Percentiles rank a stretch among this genome's conserved stretches.
Evolutionary conservation across 2,888 invertebrate species (phyloP).

Genomic region (Eristalis pertinax): DNA sequence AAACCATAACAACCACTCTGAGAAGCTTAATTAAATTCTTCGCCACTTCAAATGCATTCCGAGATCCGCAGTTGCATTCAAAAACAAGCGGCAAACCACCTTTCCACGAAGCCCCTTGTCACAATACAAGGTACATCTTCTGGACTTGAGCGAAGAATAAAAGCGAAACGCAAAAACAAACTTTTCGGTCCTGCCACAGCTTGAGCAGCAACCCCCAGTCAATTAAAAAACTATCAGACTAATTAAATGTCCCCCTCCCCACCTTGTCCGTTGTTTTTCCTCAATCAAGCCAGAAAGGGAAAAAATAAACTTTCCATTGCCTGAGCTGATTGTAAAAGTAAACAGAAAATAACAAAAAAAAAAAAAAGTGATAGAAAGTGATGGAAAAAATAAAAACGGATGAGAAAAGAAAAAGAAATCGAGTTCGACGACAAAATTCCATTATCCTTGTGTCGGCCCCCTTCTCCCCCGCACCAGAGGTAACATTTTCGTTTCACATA

Average conservation of each 20-base stretch:
- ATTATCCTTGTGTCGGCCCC: conserved; percentile 5
- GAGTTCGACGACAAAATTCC: conserved; percentile 37
- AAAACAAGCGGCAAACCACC: not conserved
- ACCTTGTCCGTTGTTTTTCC: not conserved
- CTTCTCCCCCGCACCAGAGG: conserved; percentile 8
- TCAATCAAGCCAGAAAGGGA: not conserved
- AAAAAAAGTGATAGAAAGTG: too few species aligned
- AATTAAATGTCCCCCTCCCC: conserved; percentile 29
- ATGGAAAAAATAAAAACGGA: not conserved
- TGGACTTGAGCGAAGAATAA: not conserved
- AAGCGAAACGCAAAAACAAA: not conserved
- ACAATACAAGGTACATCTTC: not conserved
- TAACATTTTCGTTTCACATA: conserved; percentile 55
- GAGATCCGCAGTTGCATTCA: not conserved
- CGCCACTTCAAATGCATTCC: not conserved
- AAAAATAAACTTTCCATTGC: conserved; percentile 8
- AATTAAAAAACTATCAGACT: conserved; percentile 48
- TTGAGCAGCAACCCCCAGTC: conserved; percentile 6
- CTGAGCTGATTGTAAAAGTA: not conserved
- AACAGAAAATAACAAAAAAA: not conserved
- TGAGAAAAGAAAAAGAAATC: conserved; percentile 27
- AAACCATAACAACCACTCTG: not conserved
- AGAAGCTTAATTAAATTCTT: not conserved
- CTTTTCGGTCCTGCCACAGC: not conserved
- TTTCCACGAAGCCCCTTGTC: not conserved